Evolutionary conservation across 53 echinoderm and acorn worm species (phyloP), one percentile per base, ranked within the genome.

Genomic region (Holothuria scabra): DNA sequence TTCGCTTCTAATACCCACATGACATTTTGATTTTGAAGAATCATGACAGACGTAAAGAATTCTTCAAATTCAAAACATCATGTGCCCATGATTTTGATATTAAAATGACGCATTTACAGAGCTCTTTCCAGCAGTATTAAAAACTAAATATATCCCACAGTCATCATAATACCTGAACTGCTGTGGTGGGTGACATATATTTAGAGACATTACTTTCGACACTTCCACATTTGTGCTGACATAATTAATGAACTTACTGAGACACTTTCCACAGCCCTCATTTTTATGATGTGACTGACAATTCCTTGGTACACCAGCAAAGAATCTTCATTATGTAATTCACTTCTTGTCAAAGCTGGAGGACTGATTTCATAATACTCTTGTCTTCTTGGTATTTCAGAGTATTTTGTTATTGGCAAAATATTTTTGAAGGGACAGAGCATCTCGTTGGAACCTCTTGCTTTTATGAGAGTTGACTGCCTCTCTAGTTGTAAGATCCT

Each of bases 281-380:
- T 16, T 21, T 78, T 32, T 56, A 78, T 19, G 11, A 78, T 57
- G 25, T 58, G 58, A 56, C 30, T 30, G 29, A 78, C 30, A 8
- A 78, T 18, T 28, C 78, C 78, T 78, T 78, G 78, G 55, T 78
- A 78, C 25, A 78, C 55, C 8, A 58, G 28, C 23, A 78, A 31
- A 12, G 78, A 78, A 32, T 56, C 26, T 28, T 78, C 28, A 30
- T 78, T 29, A 28, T 78, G 78, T 29, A 78, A 11, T 31, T 8
- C 8, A 56, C 78, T 32, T 32, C 19, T 78, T 14, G 78, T 59
- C 32, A 49, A 6, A 23, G 19, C 56, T 21, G 78, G 78, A 28
- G 78, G 78, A 28, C 58, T 28, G 33, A 78, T 14, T 58, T 78
- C 31, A 31, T 78, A 78, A 19, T 5, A 30, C 78, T 78, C 78